Evolutionary conservation across 2,113 vertebrate genomes (phyloP).

Genomic region (Bucco capensis): DNA sequence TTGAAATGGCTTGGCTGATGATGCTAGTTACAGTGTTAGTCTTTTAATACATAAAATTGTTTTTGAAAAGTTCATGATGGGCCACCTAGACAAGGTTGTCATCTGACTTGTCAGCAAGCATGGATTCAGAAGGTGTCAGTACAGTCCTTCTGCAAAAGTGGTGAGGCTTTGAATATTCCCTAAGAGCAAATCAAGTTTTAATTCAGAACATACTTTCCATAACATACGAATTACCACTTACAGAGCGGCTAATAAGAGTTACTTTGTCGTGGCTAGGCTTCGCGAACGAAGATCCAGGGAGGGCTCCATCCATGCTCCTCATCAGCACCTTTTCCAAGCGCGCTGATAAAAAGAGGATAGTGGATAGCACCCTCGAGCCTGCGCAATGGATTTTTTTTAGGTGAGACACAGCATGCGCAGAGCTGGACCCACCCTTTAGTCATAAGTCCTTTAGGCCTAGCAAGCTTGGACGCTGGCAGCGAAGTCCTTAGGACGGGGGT

Average conservation of each 20-base stretch:
- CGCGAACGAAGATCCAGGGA: too few species aligned
- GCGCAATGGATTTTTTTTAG: too few species aligned
- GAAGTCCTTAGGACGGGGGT: too few species aligned
- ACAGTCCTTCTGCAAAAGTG: not conserved
- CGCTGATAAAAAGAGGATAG: too few species aligned
- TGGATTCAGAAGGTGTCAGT: not conserved
- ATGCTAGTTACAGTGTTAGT: not conserved
- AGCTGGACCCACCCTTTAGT: too few species aligned
- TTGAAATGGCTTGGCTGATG: not conserved
- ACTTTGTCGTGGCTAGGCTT: too few species aligned
- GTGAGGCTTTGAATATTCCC: not conserved
- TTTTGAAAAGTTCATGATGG: not conserved
- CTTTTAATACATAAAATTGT: not conserved
- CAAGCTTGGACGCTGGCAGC: too few species aligned
- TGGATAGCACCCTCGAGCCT: too few species aligned
- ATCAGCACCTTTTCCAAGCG: too few species aligned
- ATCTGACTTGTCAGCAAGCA: not conserved
- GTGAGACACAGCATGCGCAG: too few species aligned
- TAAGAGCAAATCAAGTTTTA: not conserved
- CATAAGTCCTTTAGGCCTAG: too few species aligned
- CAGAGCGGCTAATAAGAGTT: not conserved
- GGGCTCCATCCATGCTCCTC: too few species aligned
- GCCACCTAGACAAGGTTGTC: not conserved
- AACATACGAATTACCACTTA: not conserved
- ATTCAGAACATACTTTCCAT: not conserved